A percentile compares a stretch with the other conserved stretches of the same genome.
Conservation (phyloP, 35 echinoderm and acorn worm genomes). For the Stichopus chloronotus region DNA sequence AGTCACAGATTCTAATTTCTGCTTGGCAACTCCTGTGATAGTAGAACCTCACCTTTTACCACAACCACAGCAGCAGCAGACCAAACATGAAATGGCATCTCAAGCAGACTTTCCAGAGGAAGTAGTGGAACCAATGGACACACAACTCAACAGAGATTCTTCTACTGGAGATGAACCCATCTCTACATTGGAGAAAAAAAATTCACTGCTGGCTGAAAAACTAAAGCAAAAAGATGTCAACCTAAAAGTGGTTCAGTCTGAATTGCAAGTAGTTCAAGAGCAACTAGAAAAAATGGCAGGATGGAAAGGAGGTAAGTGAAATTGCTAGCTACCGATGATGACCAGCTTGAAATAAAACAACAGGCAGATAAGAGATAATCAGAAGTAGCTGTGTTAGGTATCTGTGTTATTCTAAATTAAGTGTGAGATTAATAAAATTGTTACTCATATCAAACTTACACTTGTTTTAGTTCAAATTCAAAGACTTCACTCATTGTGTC, state of each 20-base stretch:
- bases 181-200: conserved; percentile 71
- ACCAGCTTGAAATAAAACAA: too few species aligned
- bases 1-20: conserved; percentile 31
- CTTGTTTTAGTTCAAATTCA: too few species aligned
- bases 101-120: conserved; percentile 70
- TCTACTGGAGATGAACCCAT: conserved; percentile 57
- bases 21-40: conserved; percentile 62
- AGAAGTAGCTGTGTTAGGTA: too few species aligned
- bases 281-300: conserved; percentile 84
- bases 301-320: conserved; percentile 72
- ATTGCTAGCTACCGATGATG: neutral
- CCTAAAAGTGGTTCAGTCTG: conserved; percentile 72
- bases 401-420: too few species aligned
- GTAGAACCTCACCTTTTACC: conserved; percentile 62
- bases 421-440: too few species aligned
- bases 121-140: neutral
- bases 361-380: too few species aligned
- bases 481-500: too few species aligned
- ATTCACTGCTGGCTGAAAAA: conserved; percentile 84
- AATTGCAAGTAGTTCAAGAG: conserved; percentile 75
- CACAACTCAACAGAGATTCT: neutral
- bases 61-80: neutral
- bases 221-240: conserved; percentile 86
- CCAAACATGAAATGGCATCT: conserved; percentile 62
- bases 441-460: too few species aligned